Evolutionary conservation across 2,797 vertebrate species (phyloP).

Genomic region (Silurus lanzhouensis): DNA sequence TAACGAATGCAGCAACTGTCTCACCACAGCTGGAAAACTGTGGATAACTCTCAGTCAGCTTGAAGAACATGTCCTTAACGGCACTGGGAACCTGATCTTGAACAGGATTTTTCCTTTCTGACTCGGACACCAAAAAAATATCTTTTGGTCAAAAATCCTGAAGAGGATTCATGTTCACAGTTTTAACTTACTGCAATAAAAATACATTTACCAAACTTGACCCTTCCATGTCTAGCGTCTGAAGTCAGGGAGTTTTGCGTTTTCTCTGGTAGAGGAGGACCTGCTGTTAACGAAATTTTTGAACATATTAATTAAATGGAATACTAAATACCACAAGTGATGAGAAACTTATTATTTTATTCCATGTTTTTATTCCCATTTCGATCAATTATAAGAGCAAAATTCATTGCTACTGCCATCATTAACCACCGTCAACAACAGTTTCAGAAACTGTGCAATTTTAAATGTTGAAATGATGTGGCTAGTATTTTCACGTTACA

Average conservation of each 20-base stretch:
- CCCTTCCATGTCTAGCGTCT: conserved; percentile 60
- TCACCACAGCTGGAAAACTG: conserved; percentile 78
- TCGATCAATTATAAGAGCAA: neutral
- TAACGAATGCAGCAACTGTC: conserved; percentile 87
- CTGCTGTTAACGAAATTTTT: conserved; percentile 56
- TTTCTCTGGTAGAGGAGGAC: conserved; percentile 69
- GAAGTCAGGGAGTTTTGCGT: conserved; percentile 39
- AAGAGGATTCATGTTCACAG: neutral
- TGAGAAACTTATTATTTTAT: neutral
- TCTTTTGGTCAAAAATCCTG: neutral
- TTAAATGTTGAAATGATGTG: too few relatives aligned
- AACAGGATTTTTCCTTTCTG: conserved; percentile 73
- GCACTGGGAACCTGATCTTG: conserved; percentile 74
- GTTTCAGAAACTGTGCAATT: neutral
- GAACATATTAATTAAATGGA: neutral
- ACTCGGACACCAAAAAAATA: neutral
- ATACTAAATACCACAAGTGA: neutral
- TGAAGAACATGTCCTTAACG: conserved; percentile 76
- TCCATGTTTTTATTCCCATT: neutral
- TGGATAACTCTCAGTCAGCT: conserved; percentile 73
- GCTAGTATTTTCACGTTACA: neutral
- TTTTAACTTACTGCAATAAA: neutral
- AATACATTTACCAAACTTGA: conserved; percentile 72
- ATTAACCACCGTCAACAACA: neutral
- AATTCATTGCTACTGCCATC: neutral